These are phyloP conservation scores for Pogonognathellus flavescens DNA, from an alignment of 1,140 invertebrate species.

Conservation along the genomic window DNA sequence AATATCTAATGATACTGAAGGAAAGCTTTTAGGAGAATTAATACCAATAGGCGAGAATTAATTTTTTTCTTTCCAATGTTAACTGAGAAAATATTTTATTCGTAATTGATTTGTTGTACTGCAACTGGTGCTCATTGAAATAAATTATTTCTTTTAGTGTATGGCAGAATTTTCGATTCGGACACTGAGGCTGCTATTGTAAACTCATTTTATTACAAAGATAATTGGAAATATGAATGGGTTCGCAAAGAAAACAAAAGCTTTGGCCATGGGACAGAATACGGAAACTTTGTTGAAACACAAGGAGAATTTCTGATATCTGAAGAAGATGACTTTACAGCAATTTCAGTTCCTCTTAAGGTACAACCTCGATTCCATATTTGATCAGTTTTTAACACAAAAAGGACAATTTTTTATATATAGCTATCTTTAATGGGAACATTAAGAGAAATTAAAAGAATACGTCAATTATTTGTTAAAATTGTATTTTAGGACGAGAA, in stretches of 20 bases:
- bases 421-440: too few relatives aligned
- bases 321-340: constrained; percentile 48
- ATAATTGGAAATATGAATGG: constrained; percentile 52
- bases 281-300: constrained; percentile 16
- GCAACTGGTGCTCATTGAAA: too few relatives aligned
- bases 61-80: neutral
- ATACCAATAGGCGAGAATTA: constrained; percentile 1
- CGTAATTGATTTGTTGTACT: too few relatives aligned
- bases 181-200: constrained; percentile 38
- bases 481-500: constrained; percentile 29
- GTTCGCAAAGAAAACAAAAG: neutral
- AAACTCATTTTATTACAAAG: constrained; percentile 55
- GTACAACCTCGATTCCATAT: constrained; percentile 1
- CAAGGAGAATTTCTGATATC: neutral
- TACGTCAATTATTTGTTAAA: neutral
- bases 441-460: too few relatives aligned
- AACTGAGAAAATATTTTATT: too few relatives aligned
- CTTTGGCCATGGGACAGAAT: constrained; percentile 14
- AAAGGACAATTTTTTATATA: neutral
- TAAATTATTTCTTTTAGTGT: constrained; percentile 12
- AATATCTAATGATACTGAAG: constrained; percentile 40
- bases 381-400: neutral
- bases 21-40: constrained; percentile 30
- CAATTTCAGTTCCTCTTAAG: constrained; percentile 40
- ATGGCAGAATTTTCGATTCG: constrained; percentile 38